Evolutionary conservation across 2,888 invertebrate species (phyloP), one percentile per base, ranked within the genome.

Genomic region (Limnephilus lunatus): DNA sequence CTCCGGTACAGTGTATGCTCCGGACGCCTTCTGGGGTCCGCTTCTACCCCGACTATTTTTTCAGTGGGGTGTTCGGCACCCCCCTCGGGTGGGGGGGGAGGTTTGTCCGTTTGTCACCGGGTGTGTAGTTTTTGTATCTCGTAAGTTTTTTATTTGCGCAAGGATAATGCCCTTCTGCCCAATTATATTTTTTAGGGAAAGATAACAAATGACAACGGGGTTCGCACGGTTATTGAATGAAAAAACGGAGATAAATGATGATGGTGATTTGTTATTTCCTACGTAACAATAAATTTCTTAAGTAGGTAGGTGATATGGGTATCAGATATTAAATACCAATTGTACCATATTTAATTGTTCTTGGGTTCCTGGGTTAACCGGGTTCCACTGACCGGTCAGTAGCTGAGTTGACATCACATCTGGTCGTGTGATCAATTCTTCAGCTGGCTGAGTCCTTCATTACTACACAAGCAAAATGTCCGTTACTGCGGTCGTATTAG

Each of bases 1-100:
- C 92, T 93, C 93, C 93, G 93, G 93, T 92, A 91, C 89, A 90
- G 85, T 86, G 85, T 53, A 82, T 87, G 32, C 89, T 35, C 44
- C 86, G 30, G 35, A 30, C 68, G 68, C 68, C 68, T 68, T 68
- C 44, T 30, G 86, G 86, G 86, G 86, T 44, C n/a, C 25, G 44
- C 44, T 86, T n/a, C 86, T 39, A 35, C 86, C 86, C 86, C 12
- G 44, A 30, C 44, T 19, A 30, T 35, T 86, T 86, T 85, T 86
- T 31, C 12, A 80, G 68, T 85, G 91, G 80, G 81, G 53, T 53
- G 31, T 90, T 85, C 83, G 12, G n/a, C 82, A n/a, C 53, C 83
- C 44, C 53, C 68, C 68, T n/a, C 90, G 35, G 91, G n/a, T n/a
- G n/a, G n/a, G n/a, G 35, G 83, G 91, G 35, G 53, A 68, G 85